Evolutionary conservation across 2,797 vertebrate species (phyloP).

Genomic region (Pangasius djambal): DNA sequence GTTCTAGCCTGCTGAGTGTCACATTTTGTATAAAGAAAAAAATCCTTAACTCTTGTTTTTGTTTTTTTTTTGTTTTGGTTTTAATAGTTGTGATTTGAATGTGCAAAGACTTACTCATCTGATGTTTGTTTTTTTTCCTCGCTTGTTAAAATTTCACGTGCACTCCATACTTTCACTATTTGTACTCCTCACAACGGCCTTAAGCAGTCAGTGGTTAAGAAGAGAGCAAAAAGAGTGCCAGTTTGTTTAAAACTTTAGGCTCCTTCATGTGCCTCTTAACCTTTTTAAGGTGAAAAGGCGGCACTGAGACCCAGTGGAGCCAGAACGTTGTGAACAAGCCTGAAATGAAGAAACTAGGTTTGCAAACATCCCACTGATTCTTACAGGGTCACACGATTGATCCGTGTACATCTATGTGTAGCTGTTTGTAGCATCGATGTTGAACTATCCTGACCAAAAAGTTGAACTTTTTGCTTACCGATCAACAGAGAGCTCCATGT

Average conservation of each 20-base stretch:
- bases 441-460: neutral
- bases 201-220: neutral
- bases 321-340: neutral
- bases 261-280: neutral
- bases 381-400: neutral
- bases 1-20: slow-evolving; percentile 63
- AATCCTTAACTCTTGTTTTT: slow-evolving; percentile 36
- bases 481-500: neutral
- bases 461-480: neutral
- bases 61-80: slow-evolving; percentile 27
- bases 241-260: neutral
- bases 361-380: neutral
- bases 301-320: neutral
- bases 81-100: slow-evolving; percentile 49
- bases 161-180: slow-evolving; percentile 19
- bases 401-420: neutral
- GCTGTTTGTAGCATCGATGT: neutral
- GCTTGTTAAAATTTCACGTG: neutral
- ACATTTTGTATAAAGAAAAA: slow-evolving; percentile 43
- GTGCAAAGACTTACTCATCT: slow-evolving; percentile 30
- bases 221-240: neutral
- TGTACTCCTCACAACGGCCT: neutral
- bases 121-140: neutral
- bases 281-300: neutral
- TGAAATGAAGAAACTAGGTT: neutral